Conservation (phyloP, 2,888 invertebrate genomes). For the Syrphus vitripennis region DNA sequence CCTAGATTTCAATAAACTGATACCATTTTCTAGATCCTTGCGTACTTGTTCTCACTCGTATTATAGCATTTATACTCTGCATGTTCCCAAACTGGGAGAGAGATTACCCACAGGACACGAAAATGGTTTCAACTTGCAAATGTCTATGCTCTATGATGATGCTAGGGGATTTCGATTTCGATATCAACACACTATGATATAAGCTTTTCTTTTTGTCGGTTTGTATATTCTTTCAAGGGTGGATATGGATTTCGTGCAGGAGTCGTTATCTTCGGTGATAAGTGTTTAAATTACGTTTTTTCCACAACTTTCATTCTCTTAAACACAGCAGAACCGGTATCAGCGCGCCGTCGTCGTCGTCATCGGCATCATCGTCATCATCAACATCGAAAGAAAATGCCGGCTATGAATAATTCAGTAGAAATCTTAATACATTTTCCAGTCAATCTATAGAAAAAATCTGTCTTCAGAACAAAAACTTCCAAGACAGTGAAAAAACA, state of each 20-base stretch:
- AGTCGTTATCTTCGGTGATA: conserved; percentile 62
- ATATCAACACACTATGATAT: conserved; percentile 18
- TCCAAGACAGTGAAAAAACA: background rate
- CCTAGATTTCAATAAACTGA: conserved; percentile 68
- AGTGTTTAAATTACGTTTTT: conserved; percentile 71
- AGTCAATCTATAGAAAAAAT: conserved; percentile 42
- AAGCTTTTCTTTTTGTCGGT: background rate
- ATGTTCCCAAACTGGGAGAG: conserved; percentile 39
- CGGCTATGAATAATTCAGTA: conserved; percentile 67
- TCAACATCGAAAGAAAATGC: conserved; percentile 8
- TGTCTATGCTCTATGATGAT: conserved; percentile 2
- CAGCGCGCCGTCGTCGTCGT: background rate
- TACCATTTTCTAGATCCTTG: conserved; percentile 18
- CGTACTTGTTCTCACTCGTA: background rate
- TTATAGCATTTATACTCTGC: background rate
- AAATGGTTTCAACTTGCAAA: conserved; percentile 62
- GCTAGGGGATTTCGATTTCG: conserved; percentile 8
- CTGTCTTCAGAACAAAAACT: conserved; percentile 43
- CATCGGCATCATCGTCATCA: background rate
- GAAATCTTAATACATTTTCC: conserved; percentile 58
- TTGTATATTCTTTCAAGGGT: background rate
- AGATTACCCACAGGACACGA: conserved; percentile 28
- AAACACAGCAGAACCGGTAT: conserved; percentile 10
- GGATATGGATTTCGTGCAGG: conserved; percentile 29
- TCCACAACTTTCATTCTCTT: conserved; percentile 28